A percentile compares a stretch with the other conserved stretches of the same genome.
Conservation (phyloP, 2,797 vertebrate species). For the Chelidonichthys spinosus region DNA sequence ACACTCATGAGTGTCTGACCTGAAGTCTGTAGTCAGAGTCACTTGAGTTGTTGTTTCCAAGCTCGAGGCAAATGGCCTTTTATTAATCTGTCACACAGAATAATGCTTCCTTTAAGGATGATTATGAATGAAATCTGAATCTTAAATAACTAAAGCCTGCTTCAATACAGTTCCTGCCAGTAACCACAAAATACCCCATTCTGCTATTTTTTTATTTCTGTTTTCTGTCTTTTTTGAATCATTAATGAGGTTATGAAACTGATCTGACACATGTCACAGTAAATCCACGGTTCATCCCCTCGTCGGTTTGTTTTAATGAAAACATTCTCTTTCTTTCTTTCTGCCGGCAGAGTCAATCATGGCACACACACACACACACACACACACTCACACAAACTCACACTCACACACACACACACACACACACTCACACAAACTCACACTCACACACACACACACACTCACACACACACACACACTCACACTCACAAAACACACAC, state of each 20-base stretch:
- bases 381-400: no score
- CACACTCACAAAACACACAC: background rate
- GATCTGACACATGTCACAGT: background rate
- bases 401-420: no score
- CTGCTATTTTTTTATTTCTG: background rate
- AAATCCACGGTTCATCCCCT: background rate
- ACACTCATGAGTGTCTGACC: background rate
- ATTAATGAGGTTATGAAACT: background rate
- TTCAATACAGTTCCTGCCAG: background rate
- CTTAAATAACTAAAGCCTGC: background rate
- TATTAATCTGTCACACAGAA: background rate
- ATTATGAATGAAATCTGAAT: background rate
- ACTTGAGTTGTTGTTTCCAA: background rate
- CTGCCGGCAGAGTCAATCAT: slow-evolving; percentile 35
- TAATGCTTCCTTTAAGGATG: slow-evolving; percentile 13
- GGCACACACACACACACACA: no score
- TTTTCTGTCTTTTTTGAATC: background rate
- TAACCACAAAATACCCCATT: background rate
- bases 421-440: no score
- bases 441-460: no score
- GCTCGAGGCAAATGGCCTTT: background rate
- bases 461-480: no score
- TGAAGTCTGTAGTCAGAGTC: background rate
- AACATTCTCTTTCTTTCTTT: background rate
- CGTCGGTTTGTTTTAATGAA: no score